Evolutionary conservation across 2,797 vertebrate genomes (phyloP), one percentile per base, ranked within the genome.

Genomic region (Acanthopagrus latus): DNA sequence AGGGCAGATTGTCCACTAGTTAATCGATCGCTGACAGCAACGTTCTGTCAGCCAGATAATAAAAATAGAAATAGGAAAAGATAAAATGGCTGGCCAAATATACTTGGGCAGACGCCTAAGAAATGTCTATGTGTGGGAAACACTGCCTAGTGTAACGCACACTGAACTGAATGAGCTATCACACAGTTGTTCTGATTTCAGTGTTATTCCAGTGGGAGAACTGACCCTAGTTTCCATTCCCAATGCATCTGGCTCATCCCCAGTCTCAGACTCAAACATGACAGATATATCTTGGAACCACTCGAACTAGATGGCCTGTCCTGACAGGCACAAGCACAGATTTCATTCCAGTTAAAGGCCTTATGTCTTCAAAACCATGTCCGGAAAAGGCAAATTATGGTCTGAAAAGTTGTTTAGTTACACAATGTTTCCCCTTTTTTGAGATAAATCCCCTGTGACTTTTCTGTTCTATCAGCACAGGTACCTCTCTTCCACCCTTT

Each of bases 391-490:
- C 8, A 23, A 67, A 43, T 47, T 25, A 50, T 8, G 5, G 38
- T 3, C 29, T 33, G 29, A 0, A n/a, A 63, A 41, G 23, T 27
- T 9, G 11, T 44, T 21, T 7, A 5, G 38, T 50, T 82, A 33
- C 12, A 4, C 23, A 9, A 3, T 21, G 12, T 46, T 71, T 65
- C 20, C 6, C 6, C 38, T 64, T 38, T 38, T 9, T 38, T 3
- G 38, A 7, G 9, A 38, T 38, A 10, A 38, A 38, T 38, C 20
- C 6, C 6, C 44, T 64, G 25, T 21, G 16, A 13, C 56, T 57
- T 66, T 51, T 38, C 38, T 76, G n/a, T 71, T 54, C 41, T 16
- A 5, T 66, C 51, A 38, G 43, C 16, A 1, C 62, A 68, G 76
- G 48, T 60, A 38, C 59, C 3, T 12, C 29, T 55, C n/a, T 67